phyloP scores from a whole-genome alignment of 2,797 vertebrate genomes.

The Sardinella longiceps region DNA sequence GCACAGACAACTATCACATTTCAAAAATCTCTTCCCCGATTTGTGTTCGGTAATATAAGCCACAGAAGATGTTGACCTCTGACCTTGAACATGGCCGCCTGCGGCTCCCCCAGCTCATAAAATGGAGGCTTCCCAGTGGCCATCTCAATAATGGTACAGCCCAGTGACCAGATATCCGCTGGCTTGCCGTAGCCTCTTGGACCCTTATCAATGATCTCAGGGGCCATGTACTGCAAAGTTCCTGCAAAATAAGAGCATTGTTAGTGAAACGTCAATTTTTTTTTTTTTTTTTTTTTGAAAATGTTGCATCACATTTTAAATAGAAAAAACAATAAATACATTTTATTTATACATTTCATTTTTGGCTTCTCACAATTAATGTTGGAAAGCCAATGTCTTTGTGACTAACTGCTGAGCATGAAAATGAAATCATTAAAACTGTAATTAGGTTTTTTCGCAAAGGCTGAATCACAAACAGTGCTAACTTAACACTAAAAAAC shows the following conservation, averaged over 20 bases:
- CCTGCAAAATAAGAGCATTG: constrained; percentile 72
- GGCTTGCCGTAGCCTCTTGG: constrained; percentile 95
- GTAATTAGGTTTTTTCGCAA: no score
- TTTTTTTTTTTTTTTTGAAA: no score
- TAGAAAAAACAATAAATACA: no score
- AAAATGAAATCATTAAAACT: no score
- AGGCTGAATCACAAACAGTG: no score
- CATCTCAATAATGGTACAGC: constrained; percentile 99
- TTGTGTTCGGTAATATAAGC: not conserved
- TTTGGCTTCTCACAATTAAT: not conserved
- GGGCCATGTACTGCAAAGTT: constrained; percentile 98
- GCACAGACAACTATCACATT: not conserved
- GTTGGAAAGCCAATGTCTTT: not conserved
- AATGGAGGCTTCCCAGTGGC: constrained; percentile 96
- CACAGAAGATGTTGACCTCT: not conserved
- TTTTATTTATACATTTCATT: no score
- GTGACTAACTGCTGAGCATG: no score
- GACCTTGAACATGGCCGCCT: constrained; percentile 91
- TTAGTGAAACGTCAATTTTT: constrained; percentile 7
- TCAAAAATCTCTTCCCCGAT: not conserved
- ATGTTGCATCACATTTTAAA: no score
- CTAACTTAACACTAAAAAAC: no score
- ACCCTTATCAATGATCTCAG: constrained; percentile 98
- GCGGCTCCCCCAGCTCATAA: constrained; percentile 95
- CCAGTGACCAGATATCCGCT: constrained; percentile 97